These are phyloP conservation scores for Chironex yamaguchii DNA, from an alignment of 30 jellyfish, hydroid and myxozoan species.

Conservation along the genomic window DNA sequence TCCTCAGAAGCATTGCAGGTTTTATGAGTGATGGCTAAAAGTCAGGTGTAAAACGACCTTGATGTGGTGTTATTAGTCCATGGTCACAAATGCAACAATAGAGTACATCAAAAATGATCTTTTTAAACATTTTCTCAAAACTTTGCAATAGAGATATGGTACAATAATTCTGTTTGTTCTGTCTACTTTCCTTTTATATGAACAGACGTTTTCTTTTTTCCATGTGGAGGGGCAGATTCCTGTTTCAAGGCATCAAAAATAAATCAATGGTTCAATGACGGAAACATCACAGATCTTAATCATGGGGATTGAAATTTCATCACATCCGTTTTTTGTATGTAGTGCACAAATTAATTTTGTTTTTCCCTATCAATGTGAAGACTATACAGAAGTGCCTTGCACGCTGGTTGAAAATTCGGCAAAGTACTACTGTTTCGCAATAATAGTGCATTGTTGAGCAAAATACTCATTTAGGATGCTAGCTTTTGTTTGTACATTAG, in stretches of 20 bases:
- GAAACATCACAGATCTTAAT: conserved; percentile 20
- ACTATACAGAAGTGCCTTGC: conserved; percentile 5
- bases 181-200: conserved; percentile 19
- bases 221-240: no score
- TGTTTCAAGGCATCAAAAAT: no score
- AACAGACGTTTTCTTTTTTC: not conserved
- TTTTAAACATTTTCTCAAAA: conserved; percentile 32
- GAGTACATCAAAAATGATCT: conserved; percentile 23
- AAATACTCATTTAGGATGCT: not conserved
- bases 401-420: conserved; percentile 5
- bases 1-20: conserved; percentile 57
- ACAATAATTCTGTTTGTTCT: not conserved
- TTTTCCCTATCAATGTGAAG: conserved; percentile 16
- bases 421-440: conserved; percentile 17
- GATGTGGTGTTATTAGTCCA: conserved; percentile 32
- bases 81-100: conserved; percentile 40
- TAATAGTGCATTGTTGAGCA: conserved; percentile 13
- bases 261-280: conserved; percentile 19
- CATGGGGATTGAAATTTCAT: conserved; percentile 6
- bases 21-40: conserved; percentile 37
- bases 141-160: no score
- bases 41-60: conserved; percentile 49
- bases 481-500: conserved; percentile 15
- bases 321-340: no score
- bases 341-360: conserved; percentile 10